Percentiles rank a stretch among this genome's conserved stretches.
phyloP scores from a whole-genome alignment of 2,888 invertebrate genomes.

The Thymelicus lineola region DNA sequence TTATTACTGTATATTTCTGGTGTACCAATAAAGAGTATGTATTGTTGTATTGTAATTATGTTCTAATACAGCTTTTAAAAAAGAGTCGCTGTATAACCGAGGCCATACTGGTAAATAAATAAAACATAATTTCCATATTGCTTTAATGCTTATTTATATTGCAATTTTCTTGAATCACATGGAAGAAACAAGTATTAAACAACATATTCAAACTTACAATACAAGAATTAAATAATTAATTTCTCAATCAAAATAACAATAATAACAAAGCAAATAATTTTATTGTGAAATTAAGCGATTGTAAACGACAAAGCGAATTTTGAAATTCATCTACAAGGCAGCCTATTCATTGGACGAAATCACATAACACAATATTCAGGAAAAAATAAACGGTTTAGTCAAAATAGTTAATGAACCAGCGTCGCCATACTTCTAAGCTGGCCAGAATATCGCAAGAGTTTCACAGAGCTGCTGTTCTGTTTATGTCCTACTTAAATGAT shows the following conservation, averaged over 20 bases:
- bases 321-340: constrained; percentile 16
- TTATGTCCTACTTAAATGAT: no score
- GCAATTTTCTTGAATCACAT: constrained; percentile 81
- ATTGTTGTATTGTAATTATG: no score
- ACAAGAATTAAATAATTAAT: constrained; percentile 73
- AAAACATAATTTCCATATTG: constrained; percentile 44
- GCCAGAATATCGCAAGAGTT: neutral
- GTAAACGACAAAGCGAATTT: constrained; percentile 21
- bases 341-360: constrained; percentile 22
- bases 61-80: no score
- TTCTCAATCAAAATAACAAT: constrained; percentile 72
- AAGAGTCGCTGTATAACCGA: no score
- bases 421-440: no score
- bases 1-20: no score
- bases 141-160: constrained; percentile 75
- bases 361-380: constrained; percentile 19
- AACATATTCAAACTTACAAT: constrained; percentile 72
- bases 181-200: constrained; percentile 77
- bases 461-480: no score
- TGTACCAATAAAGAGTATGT: no score
- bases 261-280: constrained; percentile 72
- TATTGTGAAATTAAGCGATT: constrained; percentile 25
- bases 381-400: neutral
- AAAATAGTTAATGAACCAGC: neutral
- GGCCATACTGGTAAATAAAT: constrained; percentile 19